Conservation (phyloP, 1,140 invertebrate species). For the Whitmania pigra region DNA sequence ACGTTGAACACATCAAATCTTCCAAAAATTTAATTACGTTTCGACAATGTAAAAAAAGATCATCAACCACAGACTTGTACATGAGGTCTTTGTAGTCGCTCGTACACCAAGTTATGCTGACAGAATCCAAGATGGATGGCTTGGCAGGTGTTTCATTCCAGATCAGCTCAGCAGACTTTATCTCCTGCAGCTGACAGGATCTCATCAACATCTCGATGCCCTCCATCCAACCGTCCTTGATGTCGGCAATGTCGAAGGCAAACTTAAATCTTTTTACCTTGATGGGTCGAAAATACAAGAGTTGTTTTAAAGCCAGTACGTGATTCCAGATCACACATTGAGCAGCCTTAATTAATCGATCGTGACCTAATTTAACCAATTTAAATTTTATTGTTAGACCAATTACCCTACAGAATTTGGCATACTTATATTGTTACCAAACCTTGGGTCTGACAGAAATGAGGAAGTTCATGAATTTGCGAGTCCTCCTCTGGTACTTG, state of each 20-base stretch:
- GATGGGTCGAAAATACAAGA: neutral
- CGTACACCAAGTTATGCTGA: constrained; percentile 24
- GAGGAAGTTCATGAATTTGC: constrained; percentile 30
- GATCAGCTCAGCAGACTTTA: constrained; percentile 33
- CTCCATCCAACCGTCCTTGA: constrained; percentile 30
- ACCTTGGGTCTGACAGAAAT: constrained; percentile 27
- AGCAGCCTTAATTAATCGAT: neutral
- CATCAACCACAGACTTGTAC: constrained; percentile 7
- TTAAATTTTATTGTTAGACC: too few relatives aligned
- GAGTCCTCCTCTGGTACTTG: constrained; percentile 32
- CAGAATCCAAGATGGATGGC: constrained; percentile 32
- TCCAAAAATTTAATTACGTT: neutral
- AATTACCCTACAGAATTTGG: neutral
- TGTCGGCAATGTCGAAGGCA: constrained; percentile 36
- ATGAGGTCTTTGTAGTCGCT: constrained; percentile 29
- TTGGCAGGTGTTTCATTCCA: constrained; percentile 38
- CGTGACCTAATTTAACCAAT: too few relatives aligned
- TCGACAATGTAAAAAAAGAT: neutral
- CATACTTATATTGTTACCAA: neutral
- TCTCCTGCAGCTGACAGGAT: constrained; percentile 26
- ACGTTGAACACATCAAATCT: neutral
- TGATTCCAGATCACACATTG: neutral
- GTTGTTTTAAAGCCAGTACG: neutral
- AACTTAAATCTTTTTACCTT: constrained; percentile 33
- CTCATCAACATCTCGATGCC: constrained; percentile 30